Conservation (phyloP, 2,888 invertebrate species). For the Sicus ferrugineus region DNA sequence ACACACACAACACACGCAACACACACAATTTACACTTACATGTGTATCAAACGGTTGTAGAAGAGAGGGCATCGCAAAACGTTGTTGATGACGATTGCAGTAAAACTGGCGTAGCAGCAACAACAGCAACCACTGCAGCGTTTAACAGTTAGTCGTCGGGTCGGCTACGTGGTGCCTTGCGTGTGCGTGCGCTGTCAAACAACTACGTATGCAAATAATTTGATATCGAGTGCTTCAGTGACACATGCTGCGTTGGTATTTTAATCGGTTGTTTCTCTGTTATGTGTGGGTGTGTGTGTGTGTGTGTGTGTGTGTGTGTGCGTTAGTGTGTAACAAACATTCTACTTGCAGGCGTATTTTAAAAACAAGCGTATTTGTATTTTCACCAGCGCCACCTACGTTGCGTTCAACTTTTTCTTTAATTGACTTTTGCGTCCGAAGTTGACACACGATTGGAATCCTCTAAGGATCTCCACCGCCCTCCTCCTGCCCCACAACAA, state of each 20-base stretch:
- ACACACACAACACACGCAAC: not conserved
- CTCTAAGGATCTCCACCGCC: not conserved
- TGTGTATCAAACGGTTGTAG: not conserved
- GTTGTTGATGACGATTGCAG: conserved; percentile 20
- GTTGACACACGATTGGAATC: not conserved
- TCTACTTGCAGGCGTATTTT: not conserved
- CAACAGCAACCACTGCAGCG: not conserved
- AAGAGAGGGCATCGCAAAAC: not conserved
- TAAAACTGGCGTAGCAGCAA: conserved; percentile 18
- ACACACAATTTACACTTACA: not conserved
- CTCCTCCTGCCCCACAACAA: no score
- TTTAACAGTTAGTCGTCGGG: conserved; percentile 15
- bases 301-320: not conserved
- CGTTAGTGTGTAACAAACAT: not conserved
- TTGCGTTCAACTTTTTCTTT: not conserved
- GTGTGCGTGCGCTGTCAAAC: conserved; percentile 51
- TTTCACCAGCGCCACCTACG: not conserved
- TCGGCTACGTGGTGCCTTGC: conserved; percentile 20
- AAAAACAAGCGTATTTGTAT: not conserved
- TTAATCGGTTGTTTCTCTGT: not conserved
- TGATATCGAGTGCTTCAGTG: conserved; percentile 48
- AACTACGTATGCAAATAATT: conserved; percentile 61
- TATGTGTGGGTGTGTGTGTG: not conserved
- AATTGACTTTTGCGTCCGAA: not conserved
- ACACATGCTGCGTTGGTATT: conserved; percentile 37